phyloP scores from a whole-genome alignment of 2,113 vertebrate species.

The Hirundichthys speculiger region DNA sequence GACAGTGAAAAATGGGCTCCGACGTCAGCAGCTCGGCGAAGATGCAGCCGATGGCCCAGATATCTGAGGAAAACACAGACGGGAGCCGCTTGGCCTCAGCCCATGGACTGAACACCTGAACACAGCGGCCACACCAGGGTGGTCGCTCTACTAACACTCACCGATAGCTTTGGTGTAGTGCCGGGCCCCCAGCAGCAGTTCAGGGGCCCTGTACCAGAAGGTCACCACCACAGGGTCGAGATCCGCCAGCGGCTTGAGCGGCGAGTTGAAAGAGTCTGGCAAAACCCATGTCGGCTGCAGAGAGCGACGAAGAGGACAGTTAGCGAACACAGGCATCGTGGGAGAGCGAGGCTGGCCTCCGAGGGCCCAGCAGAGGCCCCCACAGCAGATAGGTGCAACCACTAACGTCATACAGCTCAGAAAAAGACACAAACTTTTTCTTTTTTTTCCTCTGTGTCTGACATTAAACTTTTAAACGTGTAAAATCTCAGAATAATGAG shows the following conservation, averaged over 20 bases:
- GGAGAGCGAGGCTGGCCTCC: too few relatives aligned
- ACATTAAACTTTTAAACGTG: too few relatives aligned
- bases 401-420: too few relatives aligned
- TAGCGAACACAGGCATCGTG: too few relatives aligned
- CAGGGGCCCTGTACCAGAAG: constrained; percentile 99
- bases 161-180: constrained; percentile 99
- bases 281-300: constrained; percentile 98
- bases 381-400: too few relatives aligned
- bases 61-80: constrained; percentile 84
- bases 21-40: constrained; percentile 98
- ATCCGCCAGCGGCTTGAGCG: constrained; percentile 99
- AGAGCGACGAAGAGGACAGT: constrained; percentile 7
- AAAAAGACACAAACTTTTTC: too few relatives aligned
- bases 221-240: constrained; percentile 99
- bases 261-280: constrained; percentile 99
- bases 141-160: constrained; percentile 81
- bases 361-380: too few relatives aligned
- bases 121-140: background rate
- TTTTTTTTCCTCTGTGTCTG: too few relatives aligned
- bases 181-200: constrained; percentile 93
- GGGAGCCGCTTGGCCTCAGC: too few relatives aligned
- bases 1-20: constrained; percentile 98
- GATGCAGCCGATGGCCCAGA: constrained; percentile 99
- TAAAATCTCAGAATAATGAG: too few relatives aligned
- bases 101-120: too few relatives aligned